These are phyloP conservation scores for Aurelia aurita complex sp. Pacific DNA, from an alignment of 30 jellyfish, hydroid and myxozoan species.

Conservation along the genomic window DNA sequence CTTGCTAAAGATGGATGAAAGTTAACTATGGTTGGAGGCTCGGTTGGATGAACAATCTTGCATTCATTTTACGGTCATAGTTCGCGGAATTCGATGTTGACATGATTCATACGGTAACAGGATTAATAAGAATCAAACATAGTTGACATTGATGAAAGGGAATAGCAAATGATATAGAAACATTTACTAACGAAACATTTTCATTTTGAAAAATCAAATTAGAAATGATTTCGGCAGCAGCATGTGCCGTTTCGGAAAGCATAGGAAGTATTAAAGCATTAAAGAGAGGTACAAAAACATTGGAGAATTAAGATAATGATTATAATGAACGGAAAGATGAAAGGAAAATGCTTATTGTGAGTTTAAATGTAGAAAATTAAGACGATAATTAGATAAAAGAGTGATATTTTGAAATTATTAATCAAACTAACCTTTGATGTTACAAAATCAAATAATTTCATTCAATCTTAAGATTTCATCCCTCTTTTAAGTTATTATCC, in stretches of 20 bases:
- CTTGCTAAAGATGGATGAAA: too few relatives aligned
- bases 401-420: conserved; percentile 36
- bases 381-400: conserved; percentile 17
- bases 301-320: conserved; percentile 18
- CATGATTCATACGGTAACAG: too few relatives aligned
- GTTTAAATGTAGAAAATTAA: conserved; percentile 10
- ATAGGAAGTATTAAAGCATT: conserved; percentile 13
- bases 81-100: too few relatives aligned
- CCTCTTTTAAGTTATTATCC: conserved; percentile 50
- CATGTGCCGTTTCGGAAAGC: conserved; percentile 7
- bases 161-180: too few relatives aligned
- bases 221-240: background rate
- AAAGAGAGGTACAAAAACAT: conserved; percentile 19
- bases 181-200: too few relatives aligned
- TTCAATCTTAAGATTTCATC: conserved; percentile 38
- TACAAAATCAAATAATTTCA: conserved; percentile 14
- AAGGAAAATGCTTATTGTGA: conserved; percentile 35
- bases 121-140: too few relatives aligned
- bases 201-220: background rate
- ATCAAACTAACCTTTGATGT: conserved; percentile 37
- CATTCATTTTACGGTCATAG: too few relatives aligned
- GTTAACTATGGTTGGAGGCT: too few relatives aligned
- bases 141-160: too few relatives aligned
- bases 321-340: conserved; percentile 55
- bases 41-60: too few relatives aligned